Conservation (phyloP, 2,888 invertebrate species). For the Tetranychus piercei region DNA sequence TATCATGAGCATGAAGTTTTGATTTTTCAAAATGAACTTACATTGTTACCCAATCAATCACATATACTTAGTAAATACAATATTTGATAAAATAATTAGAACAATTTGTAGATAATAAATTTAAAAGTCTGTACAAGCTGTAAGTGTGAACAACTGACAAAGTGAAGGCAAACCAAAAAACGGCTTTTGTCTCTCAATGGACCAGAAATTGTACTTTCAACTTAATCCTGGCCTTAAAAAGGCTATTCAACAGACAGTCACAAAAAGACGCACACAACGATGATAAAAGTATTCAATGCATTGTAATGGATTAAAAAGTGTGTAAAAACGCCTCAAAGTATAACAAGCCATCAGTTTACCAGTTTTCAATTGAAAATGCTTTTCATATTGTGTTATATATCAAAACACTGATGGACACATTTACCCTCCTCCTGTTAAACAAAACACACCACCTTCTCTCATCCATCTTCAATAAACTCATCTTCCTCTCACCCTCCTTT, state of each 20-base stretch:
- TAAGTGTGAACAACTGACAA: too few species aligned
- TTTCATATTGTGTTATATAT: neutral
- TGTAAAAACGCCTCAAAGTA: neutral
- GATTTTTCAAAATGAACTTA: too few species aligned
- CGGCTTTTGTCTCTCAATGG: too few species aligned
- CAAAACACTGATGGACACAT: neutral
- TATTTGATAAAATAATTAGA: too few species aligned
- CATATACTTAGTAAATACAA: too few species aligned
- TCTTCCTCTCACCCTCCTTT: neutral
- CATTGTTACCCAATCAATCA: too few species aligned
- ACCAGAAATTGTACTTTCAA: too few species aligned
- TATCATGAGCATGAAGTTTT: too few species aligned
- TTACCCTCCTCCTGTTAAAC: neutral
- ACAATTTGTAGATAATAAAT: too few species aligned
- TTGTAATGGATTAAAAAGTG: neutral
- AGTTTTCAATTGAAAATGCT: neutral
- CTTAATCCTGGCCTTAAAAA: neutral
- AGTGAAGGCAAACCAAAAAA: too few species aligned
- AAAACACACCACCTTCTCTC: neutral
- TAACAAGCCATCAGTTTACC: too few species aligned
- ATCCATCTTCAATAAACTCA: neutral
- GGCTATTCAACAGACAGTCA: neutral
- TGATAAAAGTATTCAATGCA: neutral
- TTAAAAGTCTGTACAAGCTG: too few species aligned
- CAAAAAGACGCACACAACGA: neutral